Evolutionary conservation across 1,140 invertebrate species (phyloP), one percentile per base, ranked within the genome.

Genomic region (Lepidurus arcticus): DNA sequence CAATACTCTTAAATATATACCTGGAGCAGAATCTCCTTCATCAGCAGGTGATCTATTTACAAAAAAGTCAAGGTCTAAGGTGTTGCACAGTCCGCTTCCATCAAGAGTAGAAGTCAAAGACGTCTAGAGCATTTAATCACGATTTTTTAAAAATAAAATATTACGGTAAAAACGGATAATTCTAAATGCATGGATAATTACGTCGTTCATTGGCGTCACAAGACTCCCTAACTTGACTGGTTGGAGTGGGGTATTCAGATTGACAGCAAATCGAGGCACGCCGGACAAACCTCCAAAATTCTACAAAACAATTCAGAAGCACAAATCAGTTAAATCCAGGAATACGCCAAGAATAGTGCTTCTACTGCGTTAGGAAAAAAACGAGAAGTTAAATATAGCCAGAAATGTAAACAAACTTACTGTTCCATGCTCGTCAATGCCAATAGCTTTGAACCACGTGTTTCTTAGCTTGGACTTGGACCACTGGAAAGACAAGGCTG

Each of bases 401-500:
- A 34, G 34, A 47, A 42, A 13, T 44, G 9, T 6, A 21, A 76
- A 9, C 10, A 24, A 65, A 65, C 65, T 26, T 53, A 76, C 76
- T 65, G 42, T 43, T 43, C 45, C 34, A 24, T 42, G 44, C n/a
- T 65, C 65, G 24, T 76, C 76, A 65, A 76, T 45, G 45, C 76
- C 44, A 24, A 76, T 45, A 34, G 76, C 45, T 26, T 47, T 45
- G 16, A 76, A 65, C 44, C 45, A 76, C 34, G 44, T 24, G 13
- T 76, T 34, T 42, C 65, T 34, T 9, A 65, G 44, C 26, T 45
- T 65, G 3, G 76, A 76, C 42, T 47, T 45, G 26, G 24, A 53
- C 76, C 76, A 76, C n/a, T 42, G 45, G 42, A 76, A 76, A 8
- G 76, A 47, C 16, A 76, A 65, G 9, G 76, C 76, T 11, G 76